These are phyloP conservation scores for Gobiocypris rarus DNA, from an alignment of 2,113 vertebrate species.

Conservation along the genomic window DNA sequence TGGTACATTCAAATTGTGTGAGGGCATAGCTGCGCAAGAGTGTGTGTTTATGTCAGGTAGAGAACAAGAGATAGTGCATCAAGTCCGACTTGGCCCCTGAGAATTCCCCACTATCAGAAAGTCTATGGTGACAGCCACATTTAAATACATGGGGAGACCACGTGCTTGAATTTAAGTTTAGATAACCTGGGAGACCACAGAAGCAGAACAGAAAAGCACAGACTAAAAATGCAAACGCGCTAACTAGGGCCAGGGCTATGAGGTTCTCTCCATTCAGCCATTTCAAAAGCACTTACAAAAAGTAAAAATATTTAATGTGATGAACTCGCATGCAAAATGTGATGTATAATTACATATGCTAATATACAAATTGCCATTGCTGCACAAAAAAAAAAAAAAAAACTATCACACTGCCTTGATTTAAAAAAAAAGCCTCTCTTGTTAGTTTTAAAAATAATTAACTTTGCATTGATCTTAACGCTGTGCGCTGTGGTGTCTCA, in stretches of 20 bases:
- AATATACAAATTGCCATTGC: background rate
- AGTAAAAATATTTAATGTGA: background rate
- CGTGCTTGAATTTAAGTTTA: constrained; percentile 41
- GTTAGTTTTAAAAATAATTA: constrained; percentile 12
- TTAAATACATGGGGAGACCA: constrained; percentile 29
- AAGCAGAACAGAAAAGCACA: constrained; percentile 18
- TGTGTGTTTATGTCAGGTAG: constrained; percentile 6
- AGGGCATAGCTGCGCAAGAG: background rate
- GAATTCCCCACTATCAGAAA: constrained; percentile 37
- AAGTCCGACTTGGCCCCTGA: constrained; percentile 33
- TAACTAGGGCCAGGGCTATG: background rate
- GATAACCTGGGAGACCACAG: constrained; percentile 32
- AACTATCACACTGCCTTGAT: background rate
- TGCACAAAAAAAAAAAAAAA: background rate
- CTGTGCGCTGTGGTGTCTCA: background rate
- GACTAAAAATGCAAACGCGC: background rate
- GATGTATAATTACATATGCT: background rate
- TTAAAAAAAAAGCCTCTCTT: background rate
- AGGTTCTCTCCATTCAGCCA: background rate
- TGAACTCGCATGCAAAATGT: background rate
- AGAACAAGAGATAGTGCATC: background rate
- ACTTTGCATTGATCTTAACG: background rate
- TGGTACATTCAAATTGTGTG: constrained; percentile 40
- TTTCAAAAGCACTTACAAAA: background rate
- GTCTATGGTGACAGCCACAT: constrained; percentile 41